Percentiles rank a stretch among this genome's conserved stretches.
Conservation (phyloP, 2,113 vertebrate genomes). For the Burhinus oedicnemus region DNA sequence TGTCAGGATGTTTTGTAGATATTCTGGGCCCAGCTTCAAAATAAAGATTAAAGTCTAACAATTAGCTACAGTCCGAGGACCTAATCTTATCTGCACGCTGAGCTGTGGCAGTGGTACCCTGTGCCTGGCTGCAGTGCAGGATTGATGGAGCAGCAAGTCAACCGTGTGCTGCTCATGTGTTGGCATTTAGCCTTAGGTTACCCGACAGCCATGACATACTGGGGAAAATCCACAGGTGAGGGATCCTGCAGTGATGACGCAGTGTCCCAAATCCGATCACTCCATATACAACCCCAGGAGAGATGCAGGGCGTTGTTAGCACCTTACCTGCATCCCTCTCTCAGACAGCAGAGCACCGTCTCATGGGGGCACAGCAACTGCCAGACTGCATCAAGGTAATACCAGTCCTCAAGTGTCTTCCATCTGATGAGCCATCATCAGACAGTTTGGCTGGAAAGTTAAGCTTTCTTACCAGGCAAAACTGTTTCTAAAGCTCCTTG, state of each 20-base stretch:
- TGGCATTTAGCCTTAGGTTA: accelerated
- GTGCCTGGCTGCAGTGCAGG: not conserved
- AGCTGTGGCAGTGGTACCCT: not conserved
- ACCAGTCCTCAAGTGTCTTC: not conserved
- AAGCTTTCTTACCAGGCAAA: not conserved
- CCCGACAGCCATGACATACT: accelerated
- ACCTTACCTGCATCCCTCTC: not conserved
- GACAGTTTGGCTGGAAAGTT: not conserved
- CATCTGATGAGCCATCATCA: not conserved
- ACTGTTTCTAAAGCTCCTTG: not conserved
- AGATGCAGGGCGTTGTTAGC: not conserved
- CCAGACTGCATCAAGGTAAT: not conserved
- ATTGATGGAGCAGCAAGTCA: not conserved
- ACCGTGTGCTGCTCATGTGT: accelerated
- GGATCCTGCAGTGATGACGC: not conserved
- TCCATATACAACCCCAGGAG: not conserved
- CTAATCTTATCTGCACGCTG: not conserved
- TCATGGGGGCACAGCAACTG: not conserved
- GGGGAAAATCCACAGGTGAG: not conserved
- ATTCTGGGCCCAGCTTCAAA: not conserved
- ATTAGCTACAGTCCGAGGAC: not conserved
- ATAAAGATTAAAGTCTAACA: not conserved
- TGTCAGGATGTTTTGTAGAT: not conserved
- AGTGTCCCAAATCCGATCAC: not conserved
- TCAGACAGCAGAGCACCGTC: not conserved